phyloP scores from a whole-genome alignment of 2,797 vertebrate genomes.

The Syndactyla subalaris region DNA sequence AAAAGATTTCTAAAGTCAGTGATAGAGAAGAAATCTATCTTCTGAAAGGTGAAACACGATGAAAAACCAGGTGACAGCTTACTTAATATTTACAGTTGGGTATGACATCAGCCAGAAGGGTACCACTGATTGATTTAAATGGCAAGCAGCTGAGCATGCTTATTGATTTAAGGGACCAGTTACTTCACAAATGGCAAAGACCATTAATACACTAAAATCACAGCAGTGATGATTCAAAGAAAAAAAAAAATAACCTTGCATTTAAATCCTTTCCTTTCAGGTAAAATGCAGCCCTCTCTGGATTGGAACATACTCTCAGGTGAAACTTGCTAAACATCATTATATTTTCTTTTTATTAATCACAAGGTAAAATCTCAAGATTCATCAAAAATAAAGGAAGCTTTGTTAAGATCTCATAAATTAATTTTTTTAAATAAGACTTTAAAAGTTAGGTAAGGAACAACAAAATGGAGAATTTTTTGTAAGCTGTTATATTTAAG shows the following conservation, averaged over 20 bases:
- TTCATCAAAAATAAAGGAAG: neutral
- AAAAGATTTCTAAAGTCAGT: slow-evolving; percentile 53
- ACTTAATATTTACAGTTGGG: slow-evolving; percentile 77
- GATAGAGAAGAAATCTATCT: slow-evolving; percentile 61
- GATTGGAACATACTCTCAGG: neutral
- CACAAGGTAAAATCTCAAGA: neutral
- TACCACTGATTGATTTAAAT: slow-evolving; percentile 76
- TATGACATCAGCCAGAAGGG: slow-evolving; percentile 74
- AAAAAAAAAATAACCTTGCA: slow-evolving; percentile 61
- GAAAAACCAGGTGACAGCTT: slow-evolving; percentile 73
- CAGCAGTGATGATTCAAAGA: slow-evolving; percentile 38
- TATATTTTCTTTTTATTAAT: neutral
- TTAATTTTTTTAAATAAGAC: neutral
- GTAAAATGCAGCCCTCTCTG: neutral
- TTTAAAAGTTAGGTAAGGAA: neutral
- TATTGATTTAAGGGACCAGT: slow-evolving; percentile 71
- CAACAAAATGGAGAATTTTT: neutral
- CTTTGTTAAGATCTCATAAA: neutral
- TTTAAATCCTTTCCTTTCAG: neutral
- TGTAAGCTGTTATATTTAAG: neutral
- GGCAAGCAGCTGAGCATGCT: slow-evolving; percentile 71
- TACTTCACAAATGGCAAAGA: slow-evolving; percentile 69
- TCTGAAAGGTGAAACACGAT: slow-evolving; percentile 65
- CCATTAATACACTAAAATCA: slow-evolving; percentile 65
- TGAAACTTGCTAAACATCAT: neutral